phyloP scores from a whole-genome alignment of 2,888 invertebrate genomes.

The Caenorhabditis sulstoni region DNA sequence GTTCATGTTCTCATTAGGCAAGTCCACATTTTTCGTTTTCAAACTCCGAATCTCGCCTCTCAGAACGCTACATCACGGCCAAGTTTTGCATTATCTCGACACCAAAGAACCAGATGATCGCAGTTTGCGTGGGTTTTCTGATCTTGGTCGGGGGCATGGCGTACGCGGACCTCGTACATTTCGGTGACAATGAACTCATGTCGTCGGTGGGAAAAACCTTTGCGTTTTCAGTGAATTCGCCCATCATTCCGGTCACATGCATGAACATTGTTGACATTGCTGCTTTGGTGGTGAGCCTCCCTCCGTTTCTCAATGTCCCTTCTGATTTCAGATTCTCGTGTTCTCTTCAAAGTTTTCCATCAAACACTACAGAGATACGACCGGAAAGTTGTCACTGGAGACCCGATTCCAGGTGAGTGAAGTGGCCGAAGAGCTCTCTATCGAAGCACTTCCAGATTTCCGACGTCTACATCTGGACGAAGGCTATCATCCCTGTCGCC shows the following conservation, averaged over 20 bases:
- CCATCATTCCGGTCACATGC: conserved; percentile 19
- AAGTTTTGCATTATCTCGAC: conserved; percentile 5
- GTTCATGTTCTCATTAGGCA: conserved; percentile 27
- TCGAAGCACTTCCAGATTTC: conserved; percentile 20
- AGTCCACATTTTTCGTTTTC: background rate
- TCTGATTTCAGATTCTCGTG: conserved; percentile 9
- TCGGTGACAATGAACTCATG: conserved; percentile 6
- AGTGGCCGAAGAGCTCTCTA: background rate
- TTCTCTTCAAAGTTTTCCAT: conserved; percentile 34
- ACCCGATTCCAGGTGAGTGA: conserved; percentile 20
- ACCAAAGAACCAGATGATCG: background rate
- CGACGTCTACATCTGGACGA: conserved; percentile 50
- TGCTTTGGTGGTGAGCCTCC: conserved; percentile 24
- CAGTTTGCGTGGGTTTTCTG: conserved; percentile 1
- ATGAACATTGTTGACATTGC: conserved; percentile 35
- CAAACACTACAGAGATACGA: conserved; percentile 22
- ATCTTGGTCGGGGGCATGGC: conserved; percentile 22
- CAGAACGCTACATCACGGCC: conserved; percentile 33
- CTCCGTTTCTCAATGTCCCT: no score
- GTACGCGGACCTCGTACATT: conserved; percentile 23
- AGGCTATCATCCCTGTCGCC: conserved; percentile 24
- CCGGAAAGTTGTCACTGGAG: conserved; percentile 17
- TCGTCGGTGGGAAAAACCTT: background rate
- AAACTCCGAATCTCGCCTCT: background rate
- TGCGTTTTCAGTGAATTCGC: no score